Evolutionary conservation across 1,140 invertebrate species (phyloP).

Genomic region (Mizuhopecten yessoensis): DNA sequence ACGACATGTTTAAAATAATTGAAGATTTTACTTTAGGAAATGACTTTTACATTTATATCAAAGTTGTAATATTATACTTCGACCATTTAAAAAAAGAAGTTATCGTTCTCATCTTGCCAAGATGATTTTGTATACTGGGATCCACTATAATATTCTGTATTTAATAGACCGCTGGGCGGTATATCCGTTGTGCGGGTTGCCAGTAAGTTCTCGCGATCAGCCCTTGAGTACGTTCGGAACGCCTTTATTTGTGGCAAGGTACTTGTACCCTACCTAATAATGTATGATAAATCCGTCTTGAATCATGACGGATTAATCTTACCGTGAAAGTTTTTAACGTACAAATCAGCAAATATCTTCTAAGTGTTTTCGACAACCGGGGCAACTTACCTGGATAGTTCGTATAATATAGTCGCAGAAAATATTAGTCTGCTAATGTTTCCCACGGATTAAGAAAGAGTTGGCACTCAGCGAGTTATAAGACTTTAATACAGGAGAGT

Average conservation of each 20-base stretch:
- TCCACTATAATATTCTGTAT: too few relatives aligned
- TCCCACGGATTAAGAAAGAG: background rate
- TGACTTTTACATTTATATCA: background rate
- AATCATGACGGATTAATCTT: background rate
- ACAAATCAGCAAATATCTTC: background rate
- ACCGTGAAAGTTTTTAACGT: background rate
- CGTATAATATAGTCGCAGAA: background rate
- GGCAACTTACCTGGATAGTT: background rate
- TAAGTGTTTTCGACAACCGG: background rate
- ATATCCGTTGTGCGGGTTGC: background rate
- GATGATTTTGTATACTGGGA: too few relatives aligned
- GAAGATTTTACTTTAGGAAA: background rate
- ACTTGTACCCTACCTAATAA: background rate
- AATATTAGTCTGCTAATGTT: too few relatives aligned
- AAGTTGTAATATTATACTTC: background rate
- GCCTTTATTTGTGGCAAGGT: background rate
- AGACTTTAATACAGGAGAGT: conserved; percentile 21
- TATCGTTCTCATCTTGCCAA: background rate
- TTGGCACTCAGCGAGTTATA: background rate
- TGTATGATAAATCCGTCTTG: background rate
- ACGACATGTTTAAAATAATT: background rate
- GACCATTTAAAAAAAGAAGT: background rate
- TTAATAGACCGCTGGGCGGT: background rate
- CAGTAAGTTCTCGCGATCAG: background rate
- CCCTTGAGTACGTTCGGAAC: background rate